Percentiles rank a stretch among this genome's conserved stretches.
phyloP scores from a whole-genome alignment of 2,888 invertebrate genomes.

The Ceriagrion tenellum region DNA sequence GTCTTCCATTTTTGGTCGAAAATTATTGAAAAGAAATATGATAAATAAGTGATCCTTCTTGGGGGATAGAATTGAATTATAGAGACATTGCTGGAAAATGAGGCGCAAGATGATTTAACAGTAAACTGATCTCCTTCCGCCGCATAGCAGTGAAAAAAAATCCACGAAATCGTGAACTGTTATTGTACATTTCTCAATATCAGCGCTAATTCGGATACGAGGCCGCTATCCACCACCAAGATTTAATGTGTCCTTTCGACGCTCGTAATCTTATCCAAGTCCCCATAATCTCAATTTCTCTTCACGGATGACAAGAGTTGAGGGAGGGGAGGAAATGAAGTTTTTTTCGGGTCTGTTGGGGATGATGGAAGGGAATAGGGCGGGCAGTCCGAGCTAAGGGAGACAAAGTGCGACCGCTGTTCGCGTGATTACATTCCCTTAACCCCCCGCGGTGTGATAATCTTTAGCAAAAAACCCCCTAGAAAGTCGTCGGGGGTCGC shows the following conservation, averaged over 20 bases:
- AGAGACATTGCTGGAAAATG: neutral
- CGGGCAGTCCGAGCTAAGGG: neutral
- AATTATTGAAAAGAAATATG: no score
- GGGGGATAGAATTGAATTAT: neutral
- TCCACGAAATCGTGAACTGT: neutral
- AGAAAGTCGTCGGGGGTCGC: neutral
- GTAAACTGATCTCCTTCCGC: neutral
- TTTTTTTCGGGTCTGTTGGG: no score
- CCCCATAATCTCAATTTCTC: neutral
- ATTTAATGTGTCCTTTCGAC: slow-evolving; percentile 2
- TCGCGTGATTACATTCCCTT: slow-evolving; percentile 24
- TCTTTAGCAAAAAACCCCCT: neutral
- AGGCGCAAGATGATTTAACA: neutral
- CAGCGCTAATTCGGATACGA: neutral
- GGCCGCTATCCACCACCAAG: neutral
- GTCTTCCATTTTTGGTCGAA: no score
- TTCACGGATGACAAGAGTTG: neutral
- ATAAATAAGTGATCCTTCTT: no score
- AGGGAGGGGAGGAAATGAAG: no score
- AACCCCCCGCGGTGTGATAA: neutral
- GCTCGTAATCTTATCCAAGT: slow-evolving; percentile 15
- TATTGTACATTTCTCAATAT: neutral
- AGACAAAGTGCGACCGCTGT: neutral
- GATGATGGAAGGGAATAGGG: neutral
- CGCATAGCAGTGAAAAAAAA: neutral